Base-by-base conservation (phyloP, 2,797 vertebrate species). In the Macropus fuliginosus region DNA sequence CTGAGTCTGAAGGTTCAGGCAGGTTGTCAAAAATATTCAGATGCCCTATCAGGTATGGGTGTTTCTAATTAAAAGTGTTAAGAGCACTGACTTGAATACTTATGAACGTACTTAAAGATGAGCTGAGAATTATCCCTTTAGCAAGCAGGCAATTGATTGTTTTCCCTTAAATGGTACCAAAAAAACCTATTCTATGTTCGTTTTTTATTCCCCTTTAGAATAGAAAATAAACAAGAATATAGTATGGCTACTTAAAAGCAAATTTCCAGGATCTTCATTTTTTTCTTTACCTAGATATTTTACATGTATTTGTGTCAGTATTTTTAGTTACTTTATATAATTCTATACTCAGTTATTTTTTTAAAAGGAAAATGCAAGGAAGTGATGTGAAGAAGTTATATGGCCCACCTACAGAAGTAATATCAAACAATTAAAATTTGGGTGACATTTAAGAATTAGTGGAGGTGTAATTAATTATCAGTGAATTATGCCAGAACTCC, bases 371-470 rank as follows among this genome's bases (percentile, higher is more conserved):
- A 54, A 28, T 81, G 29, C 94, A 87, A 87, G 62, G 14, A 46
- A 94, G 24, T 46, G 91, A 92, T 8, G 28, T 95, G 90, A 93
- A 96, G 91, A 95, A 95, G 95, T 93, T 92, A 14, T 4, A 40
- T 27, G 13, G 21, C 18, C 9, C 6, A 94, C 92, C 92, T 91
- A 54, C 95, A 66, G 31, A 91, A 81, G 55, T 81, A 10, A 46
- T 92, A 91, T 94, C 87, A 96, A 10, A 91, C 55, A 94, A 95
- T 56, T 97, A 96, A 94, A 94, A 92, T 96, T 21, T 94, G n/a
- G 92, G 54, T 98, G 8, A 95, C 14, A 62, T 96, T 97, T 97
- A 95, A 81, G 62, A 95, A 87, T 93, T 95, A 95, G 91, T 96
- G 91, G 74, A 96, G 50, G 3, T 94, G 46, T 57, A 93, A 96